Conservation (phyloP, 1,140 invertebrate genomes). For the Ctenoplectra terminalis region DNA sequence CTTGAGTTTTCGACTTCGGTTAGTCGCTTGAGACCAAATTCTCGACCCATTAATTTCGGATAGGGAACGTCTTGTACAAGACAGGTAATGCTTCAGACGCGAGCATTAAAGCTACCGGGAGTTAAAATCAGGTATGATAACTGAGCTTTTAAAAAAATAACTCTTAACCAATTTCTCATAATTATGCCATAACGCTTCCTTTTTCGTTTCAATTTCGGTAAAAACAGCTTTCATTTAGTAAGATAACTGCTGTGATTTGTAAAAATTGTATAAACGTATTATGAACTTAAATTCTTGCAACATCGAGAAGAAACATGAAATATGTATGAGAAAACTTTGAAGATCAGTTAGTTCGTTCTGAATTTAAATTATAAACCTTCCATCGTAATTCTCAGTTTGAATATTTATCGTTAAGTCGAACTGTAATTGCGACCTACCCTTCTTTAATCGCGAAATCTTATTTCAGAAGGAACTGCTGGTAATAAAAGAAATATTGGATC, state of each 20-base stretch:
- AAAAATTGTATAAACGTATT: not conserved
- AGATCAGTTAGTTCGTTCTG: not conserved
- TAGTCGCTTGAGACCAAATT: not conserved
- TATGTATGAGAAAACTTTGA: conserved; percentile 5
- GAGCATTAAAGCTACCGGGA: not conserved
- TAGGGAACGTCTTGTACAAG: not conserved
- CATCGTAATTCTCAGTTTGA: not conserved
- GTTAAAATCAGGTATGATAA: not conserved
- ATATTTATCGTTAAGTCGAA: conserved; percentile 7
- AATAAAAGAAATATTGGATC: not conserved
- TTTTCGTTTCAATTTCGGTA: not conserved
- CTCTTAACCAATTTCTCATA: not conserved
- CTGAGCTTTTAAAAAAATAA: not conserved
- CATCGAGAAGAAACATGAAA: not conserved
- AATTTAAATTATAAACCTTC: not conserved
- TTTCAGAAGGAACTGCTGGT: not conserved
- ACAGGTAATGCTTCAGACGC: not conserved
- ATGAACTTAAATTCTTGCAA: not conserved
- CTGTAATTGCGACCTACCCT: not conserved
- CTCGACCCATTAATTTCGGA: conserved; percentile 29
- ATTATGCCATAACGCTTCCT: not conserved
- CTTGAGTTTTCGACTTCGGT: not conserved
- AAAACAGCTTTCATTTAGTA: not conserved
- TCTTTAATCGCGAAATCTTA: not conserved
- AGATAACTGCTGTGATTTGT: not conserved